phyloP scores from a whole-genome alignment of 2,113 vertebrate species.

The Ophiodon elongatus region DNA sequence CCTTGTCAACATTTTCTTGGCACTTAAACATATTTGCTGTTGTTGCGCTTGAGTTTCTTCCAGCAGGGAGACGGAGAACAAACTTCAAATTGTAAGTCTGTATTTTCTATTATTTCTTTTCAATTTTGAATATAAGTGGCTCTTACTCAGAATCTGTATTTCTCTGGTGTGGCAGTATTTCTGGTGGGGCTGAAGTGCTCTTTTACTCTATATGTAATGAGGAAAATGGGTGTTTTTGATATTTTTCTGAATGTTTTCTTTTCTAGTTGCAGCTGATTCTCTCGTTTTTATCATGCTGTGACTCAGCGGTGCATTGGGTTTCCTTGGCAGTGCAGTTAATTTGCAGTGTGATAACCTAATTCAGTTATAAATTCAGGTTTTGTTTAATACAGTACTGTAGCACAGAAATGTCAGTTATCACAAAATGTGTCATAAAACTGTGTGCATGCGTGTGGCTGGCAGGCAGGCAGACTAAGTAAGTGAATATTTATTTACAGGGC shows the following conservation, averaged over 20 bases:
- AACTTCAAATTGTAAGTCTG: slow-evolving; percentile 35
- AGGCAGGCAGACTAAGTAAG: neutral
- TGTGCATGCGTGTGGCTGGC: neutral
- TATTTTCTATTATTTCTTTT: slow-evolving; percentile 29
- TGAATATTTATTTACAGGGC: neutral
- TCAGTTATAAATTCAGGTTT: slow-evolving; percentile 41
- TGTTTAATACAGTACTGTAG: slow-evolving; percentile 8
- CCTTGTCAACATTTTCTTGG: slow-evolving; percentile 55
- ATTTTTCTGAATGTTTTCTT: slow-evolving; percentile 40
- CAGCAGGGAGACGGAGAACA: slow-evolving; percentile 2
- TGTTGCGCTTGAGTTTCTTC: slow-evolving; percentile 33
- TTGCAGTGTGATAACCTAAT: slow-evolving; percentile 9
- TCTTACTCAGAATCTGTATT: slow-evolving; percentile 15
- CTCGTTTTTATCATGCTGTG: slow-evolving; percentile 34
- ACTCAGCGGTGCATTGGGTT: slow-evolving; percentile 54
- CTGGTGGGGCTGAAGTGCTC: slow-evolving; percentile 19
- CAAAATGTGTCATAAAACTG: slow-evolving; percentile 26
- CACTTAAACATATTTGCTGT: slow-evolving; percentile 41
- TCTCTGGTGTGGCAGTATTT: slow-evolving; percentile 13
- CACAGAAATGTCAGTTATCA: neutral
- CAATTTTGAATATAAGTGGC: slow-evolving; percentile 22
- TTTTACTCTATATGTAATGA: slow-evolving; percentile 17
- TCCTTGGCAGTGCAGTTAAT: slow-evolving; percentile 32
- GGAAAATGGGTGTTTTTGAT: slow-evolving; percentile 25
- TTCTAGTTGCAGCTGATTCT: slow-evolving; percentile 24